Base-by-base conservation (phyloP, 1,140 invertebrate species). In the Apis laboriosa region DNA sequence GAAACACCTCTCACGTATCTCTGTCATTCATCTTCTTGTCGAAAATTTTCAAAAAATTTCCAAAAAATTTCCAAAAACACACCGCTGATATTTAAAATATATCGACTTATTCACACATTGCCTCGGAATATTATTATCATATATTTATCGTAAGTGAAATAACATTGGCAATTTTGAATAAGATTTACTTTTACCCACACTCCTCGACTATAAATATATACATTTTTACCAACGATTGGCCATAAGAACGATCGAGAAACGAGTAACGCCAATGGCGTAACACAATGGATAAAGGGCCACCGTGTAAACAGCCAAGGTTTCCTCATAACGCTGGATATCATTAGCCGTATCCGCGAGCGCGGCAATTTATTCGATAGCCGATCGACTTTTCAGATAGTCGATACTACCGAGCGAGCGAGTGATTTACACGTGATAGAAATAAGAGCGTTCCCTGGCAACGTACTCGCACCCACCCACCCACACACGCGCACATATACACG, bases 351-450 rank as follows among this genome's bases (percentile, higher is more conserved):
- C 86, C 84, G 78, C 82, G 74, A 84, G 85, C 84, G 71, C 73
- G 88, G 88, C 92, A 91, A 92, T 93, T 92, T 92, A 92, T 92
- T 91, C 90, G 90, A 93, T 93, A 87, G 90, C 83, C 90, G 91
- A 93, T 92, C 88, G 90, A 89, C 73, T 92, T 92, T 92, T 91
- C 90, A 90, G 92, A 93, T 92, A 86, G 49, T 60, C 78, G 84
- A 80, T 84, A 83, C 60, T 53, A 83, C 84, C 28, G 49, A 64
- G 51, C 79, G 60, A 81, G 67, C 56, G 80, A 34, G 34, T 78
- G 73, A 83, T 88, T 88, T 88, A 85, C 80, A 88, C 86, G 73
- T 77, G 83, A 80, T 83, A 83, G 53, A 28, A 51, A 43, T 70
- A 78, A 75, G 77, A 81, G 51, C 55, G 61, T 21, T 80, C 83